phyloP scores from a whole-genome alignment of 2,888 invertebrate genomes.

The Eupelmus urozonus region DNA sequence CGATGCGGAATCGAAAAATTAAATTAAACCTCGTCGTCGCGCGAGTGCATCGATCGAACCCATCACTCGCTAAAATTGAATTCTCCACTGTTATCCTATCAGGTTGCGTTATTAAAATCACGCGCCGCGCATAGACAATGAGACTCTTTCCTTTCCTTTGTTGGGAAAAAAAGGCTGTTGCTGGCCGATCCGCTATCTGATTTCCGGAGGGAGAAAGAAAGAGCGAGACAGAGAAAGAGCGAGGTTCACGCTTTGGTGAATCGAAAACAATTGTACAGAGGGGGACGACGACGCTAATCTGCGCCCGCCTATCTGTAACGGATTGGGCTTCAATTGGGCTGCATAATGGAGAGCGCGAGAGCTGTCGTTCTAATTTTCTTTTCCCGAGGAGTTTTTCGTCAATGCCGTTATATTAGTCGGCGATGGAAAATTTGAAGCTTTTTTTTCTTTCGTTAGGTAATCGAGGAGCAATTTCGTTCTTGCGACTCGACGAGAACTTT shows the following conservation, averaged over 20 bases:
- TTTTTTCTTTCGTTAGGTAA: neutral
- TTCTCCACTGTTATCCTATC: no score
- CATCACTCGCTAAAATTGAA: no score
- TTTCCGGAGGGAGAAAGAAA: slow-evolving; percentile 35
- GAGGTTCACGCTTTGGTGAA: slow-evolving; percentile 52
- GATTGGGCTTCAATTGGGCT: slow-evolving; percentile 29
- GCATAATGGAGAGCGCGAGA: neutral
- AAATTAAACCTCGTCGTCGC: no score
- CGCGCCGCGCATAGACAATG: neutral
- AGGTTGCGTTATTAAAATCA: no score
- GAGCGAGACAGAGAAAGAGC: neutral
- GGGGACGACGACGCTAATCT: slow-evolving; percentile 18
- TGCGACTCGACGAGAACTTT: no score
- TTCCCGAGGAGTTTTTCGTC: neutral
- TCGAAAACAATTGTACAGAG: slow-evolving; percentile 45
- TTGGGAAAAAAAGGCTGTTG: slow-evolving; percentile 5
- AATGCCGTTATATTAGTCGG: neutral
- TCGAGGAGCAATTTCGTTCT: neutral
- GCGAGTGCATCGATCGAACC: no score
- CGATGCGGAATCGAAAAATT: no score
- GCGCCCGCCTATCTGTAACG: slow-evolving; percentile 22
- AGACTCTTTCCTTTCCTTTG: neutral
- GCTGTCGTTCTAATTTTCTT: neutral
- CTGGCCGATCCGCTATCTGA: slow-evolving; percentile 44
- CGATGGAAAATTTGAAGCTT: neutral